Conservation (phyloP, 2,888 invertebrate genomes). For the Sympetrum striolatum region DNA sequence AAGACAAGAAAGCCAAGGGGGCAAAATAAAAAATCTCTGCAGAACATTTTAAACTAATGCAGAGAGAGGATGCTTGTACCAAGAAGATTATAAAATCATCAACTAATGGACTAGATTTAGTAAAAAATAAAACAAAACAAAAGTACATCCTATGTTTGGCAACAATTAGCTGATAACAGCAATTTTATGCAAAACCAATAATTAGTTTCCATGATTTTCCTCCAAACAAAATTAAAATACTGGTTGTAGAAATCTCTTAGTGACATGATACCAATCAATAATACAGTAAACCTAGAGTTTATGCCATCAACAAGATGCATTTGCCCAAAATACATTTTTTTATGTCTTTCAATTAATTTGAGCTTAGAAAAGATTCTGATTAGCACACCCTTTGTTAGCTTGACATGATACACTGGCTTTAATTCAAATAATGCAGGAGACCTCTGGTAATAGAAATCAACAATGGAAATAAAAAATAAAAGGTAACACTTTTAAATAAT, state of each 20-base stretch:
- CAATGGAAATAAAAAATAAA: neutral
- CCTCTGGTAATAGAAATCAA: neutral
- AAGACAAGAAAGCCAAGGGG: neutral
- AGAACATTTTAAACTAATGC: neutral
- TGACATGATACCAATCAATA: neutral
- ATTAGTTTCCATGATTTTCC: neutral
- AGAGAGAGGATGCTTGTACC: constrained; percentile 16
- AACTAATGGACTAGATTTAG: constrained; percentile 30
- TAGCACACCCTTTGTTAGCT: neutral
- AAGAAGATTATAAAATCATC: neutral
- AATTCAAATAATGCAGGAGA: neutral
- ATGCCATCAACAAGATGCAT: neutral
- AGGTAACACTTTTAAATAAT: neutral
- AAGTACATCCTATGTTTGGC: constrained; percentile 27
- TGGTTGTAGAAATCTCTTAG: neutral
- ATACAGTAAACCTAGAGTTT: neutral
- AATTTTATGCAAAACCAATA: neutral
- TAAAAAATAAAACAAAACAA: constrained; percentile 24
- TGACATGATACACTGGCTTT: neutral
- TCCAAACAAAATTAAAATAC: constrained; percentile 4
- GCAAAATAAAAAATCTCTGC: neutral
- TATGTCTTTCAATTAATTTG: neutral
- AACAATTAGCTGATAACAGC: neutral
- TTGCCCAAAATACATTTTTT: neutral
- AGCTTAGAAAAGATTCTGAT: neutral